These are phyloP conservation scores for Rosalia funebris DNA, from an alignment of 2,888 invertebrate species.

Conservation along the genomic window DNA sequence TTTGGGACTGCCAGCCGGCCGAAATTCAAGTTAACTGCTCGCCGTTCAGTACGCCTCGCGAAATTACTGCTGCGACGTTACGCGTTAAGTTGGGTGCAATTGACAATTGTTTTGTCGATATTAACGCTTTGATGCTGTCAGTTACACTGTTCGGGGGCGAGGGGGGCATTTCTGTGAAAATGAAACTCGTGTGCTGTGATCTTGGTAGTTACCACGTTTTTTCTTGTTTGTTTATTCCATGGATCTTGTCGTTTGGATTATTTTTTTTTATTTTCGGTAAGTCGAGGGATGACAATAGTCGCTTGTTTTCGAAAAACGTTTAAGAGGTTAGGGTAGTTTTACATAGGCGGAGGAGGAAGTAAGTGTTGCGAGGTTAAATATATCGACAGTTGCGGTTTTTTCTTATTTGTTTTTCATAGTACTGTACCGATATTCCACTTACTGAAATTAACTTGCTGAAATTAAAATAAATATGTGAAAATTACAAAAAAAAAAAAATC, in stretches of 20 bases:
- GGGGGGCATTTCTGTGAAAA: not conserved
- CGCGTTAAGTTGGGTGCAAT: conserved; percentile 17
- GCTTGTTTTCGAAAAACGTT: too few relatives aligned
- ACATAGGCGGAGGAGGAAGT: too few relatives aligned
- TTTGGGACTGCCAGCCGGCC: conserved; percentile 20
- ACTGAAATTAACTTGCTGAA: too few relatives aligned
- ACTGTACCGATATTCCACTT: too few relatives aligned
- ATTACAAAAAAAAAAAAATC: too few relatives aligned
- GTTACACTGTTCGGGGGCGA: not conserved
- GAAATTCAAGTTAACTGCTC: conserved; percentile 11
- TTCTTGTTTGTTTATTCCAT: not conserved
- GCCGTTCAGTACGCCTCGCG: not conserved
- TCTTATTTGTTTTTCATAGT: too few relatives aligned
- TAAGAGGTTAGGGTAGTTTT: too few relatives aligned
- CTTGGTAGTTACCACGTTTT: too few relatives aligned
- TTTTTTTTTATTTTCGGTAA: not conserved
- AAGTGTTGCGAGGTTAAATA: too few relatives aligned
- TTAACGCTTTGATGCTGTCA: not conserved
- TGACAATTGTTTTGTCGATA: conserved; percentile 30
- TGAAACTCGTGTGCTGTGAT: not conserved
- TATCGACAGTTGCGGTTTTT: too few relatives aligned
- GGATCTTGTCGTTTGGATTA: not conserved
- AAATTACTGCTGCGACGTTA: not conserved
- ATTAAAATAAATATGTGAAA: too few relatives aligned
- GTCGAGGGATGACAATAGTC: too few relatives aligned